Evolutionary conservation across 2,113 vertebrate genomes (phyloP).

Genomic region (Dipodomys spectabilis): DNA sequence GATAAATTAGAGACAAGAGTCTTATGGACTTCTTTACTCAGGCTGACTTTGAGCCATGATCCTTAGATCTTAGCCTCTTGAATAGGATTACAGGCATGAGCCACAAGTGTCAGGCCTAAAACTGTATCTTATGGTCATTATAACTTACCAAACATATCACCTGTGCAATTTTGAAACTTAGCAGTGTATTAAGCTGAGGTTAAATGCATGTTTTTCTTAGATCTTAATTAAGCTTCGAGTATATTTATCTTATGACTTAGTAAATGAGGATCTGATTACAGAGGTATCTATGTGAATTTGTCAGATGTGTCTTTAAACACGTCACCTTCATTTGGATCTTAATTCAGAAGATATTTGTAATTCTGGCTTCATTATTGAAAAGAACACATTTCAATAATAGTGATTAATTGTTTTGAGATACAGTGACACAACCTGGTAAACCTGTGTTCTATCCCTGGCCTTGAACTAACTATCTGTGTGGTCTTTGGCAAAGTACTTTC

Average conservation of each 20-base stretch:
- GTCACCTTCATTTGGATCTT: background rate
- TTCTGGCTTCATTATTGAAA: background rate
- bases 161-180: constrained; percentile 9
- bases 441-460: background rate
- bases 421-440: background rate
- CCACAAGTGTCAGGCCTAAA: background rate
- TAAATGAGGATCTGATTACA: background rate
- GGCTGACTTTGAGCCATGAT: no score
- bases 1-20: no score
- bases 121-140: background rate
- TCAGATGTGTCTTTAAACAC: background rate
- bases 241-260: background rate
- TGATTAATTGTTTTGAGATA: background rate
- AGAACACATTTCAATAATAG: background rate
- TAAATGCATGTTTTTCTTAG: background rate
- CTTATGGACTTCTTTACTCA: no score
- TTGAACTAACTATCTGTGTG: background rate
- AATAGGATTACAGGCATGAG: no score
- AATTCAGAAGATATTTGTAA: background rate
- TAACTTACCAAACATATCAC: background rate
- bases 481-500: background rate
- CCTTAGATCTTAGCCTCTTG: no score
- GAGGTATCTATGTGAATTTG: background rate
- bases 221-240: constrained; percentile 5
- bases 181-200: background rate